A percentile compares a stretch with the other conserved stretches of the same genome.
Conservation (phyloP, 2,113 vertebrate genomes). For the Acrocephalus kingi region DNA sequence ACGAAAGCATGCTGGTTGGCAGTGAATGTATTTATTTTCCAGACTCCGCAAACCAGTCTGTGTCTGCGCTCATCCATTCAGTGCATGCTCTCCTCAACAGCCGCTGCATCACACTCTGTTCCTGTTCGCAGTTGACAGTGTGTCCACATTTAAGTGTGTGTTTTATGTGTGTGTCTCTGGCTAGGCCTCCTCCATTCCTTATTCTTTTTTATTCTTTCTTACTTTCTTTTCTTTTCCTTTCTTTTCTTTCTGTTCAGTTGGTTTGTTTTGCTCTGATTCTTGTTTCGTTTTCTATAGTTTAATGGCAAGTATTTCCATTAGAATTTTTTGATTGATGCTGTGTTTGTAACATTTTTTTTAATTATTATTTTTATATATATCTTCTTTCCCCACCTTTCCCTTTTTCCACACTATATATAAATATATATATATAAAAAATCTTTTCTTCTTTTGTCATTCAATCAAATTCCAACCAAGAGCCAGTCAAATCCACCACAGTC, state of each 20-base stretch:
- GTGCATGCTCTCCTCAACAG: slow-evolving; percentile 72
- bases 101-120: slow-evolving; percentile 71
- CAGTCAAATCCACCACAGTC: slow-evolving; percentile 86
- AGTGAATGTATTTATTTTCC: slow-evolving; percentile 60
- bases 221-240: not conserved
- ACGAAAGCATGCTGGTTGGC: slow-evolving; percentile 28
- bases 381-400: slow-evolving; percentile 54
- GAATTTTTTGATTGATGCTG: slow-evolving; percentile 77
- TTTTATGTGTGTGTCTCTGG: slow-evolving; percentile 59
- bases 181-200: slow-evolving; percentile 67
- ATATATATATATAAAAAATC: slow-evolving; percentile 79
- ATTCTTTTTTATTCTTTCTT: not conserved
- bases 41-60: slow-evolving; percentile 59
- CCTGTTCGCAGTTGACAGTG: slow-evolving; percentile 70
- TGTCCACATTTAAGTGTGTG: slow-evolving; percentile 74
- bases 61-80: slow-evolving; percentile 67
- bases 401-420: slow-evolving; percentile 71
- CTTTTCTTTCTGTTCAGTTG: slow-evolving; percentile 27
- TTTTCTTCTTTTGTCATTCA: slow-evolving; percentile 90
- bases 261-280: slow-evolving; percentile 8
- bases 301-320: slow-evolving; percentile 74
- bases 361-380: slow-evolving; percentile 68
- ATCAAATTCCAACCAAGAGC: slow-evolving; percentile 87
- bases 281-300: slow-evolving; percentile 58
- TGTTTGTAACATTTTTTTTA: slow-evolving; percentile 69